phyloP scores from a whole-genome alignment of 1,140 invertebrate species.

The Bilobella aurantiaca region DNA sequence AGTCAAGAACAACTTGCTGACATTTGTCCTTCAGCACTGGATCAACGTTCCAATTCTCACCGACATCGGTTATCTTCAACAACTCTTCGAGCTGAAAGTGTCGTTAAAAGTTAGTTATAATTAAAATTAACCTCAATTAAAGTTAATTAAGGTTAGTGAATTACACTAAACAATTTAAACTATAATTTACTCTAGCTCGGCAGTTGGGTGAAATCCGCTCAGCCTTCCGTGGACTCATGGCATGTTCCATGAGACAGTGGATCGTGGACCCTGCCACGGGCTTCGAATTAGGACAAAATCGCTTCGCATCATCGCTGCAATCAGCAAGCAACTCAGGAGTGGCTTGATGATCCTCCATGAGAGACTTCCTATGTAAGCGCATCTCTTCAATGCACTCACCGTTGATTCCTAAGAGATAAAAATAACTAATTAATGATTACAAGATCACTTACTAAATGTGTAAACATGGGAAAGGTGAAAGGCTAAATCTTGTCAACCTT shows the following conservation, averaged over 20 bases:
- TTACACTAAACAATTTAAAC: slow-evolving; percentile 5
- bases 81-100: slow-evolving; percentile 61
- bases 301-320: slow-evolving; percentile 75
- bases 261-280: slow-evolving; percentile 77
- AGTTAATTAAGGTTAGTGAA: too few relatives aligned
- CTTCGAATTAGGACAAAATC: slow-evolving; percentile 52
- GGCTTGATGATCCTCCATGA: slow-evolving; percentile 86
- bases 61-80: slow-evolving; percentile 68
- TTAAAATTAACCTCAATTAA: too few relatives aligned
- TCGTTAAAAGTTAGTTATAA: too few relatives aligned
- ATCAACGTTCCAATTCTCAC: slow-evolving; percentile 85
- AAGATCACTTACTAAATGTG: too few relatives aligned
- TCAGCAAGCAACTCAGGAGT: slow-evolving; percentile 81
- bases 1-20: slow-evolving; percentile 60
- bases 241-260: slow-evolving; percentile 91
- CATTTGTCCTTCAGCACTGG: slow-evolving; percentile 76
- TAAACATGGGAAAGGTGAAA: too few relatives aligned
- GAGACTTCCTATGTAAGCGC: slow-evolving; percentile 73
- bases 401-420: too few relatives aligned
- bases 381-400: slow-evolving; percentile 55
- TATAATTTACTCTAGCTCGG: slow-evolving; percentile 50
- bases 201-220: slow-evolving; percentile 55
- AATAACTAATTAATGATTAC: too few relatives aligned
- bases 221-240: slow-evolving; percentile 49
- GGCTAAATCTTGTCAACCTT: too few relatives aligned